phyloP scores from a whole-genome alignment of 2,113 vertebrate species.

The Bufo gargarizans region DNA sequence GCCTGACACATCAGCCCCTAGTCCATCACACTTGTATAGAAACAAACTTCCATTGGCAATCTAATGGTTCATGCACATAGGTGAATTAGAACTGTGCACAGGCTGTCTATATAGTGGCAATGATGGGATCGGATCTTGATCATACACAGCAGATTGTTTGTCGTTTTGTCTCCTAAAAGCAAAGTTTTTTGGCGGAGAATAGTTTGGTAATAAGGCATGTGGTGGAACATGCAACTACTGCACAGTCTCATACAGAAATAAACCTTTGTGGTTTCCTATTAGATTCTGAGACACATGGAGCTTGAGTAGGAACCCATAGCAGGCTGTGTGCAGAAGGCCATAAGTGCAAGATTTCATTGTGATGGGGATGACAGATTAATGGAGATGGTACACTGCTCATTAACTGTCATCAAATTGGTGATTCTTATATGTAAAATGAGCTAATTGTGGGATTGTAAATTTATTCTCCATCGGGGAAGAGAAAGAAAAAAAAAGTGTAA shows the following conservation, averaged over 20 bases:
- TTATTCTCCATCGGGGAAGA: background rate
- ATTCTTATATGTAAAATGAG: background rate
- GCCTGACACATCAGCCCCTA: too few relatives aligned
- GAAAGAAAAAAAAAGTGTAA: background rate
- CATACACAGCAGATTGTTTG: too few relatives aligned
- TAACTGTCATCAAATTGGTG: background rate
- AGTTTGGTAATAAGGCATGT: too few relatives aligned
- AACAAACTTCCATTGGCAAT: background rate
- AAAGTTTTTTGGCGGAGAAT: too few relatives aligned
- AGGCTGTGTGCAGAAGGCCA: background rate
- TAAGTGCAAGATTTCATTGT: background rate
- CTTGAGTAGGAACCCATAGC: background rate
- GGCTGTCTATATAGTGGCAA: too few relatives aligned
- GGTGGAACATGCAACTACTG: too few relatives aligned
- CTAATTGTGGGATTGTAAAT: background rate
- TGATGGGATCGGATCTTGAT: too few relatives aligned
- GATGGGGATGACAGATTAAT: conserved; percentile 9
- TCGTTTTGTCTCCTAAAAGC: too few relatives aligned
- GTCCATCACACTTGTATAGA: background rate
- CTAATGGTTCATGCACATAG: background rate
- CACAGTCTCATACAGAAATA: too few relatives aligned
- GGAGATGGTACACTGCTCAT: background rate
- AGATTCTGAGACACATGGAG: too few relatives aligned
- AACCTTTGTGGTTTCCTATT: too few relatives aligned
- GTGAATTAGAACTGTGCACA: too few relatives aligned